Conservation (phyloP, 1,140 invertebrate species). For the Periplaneta americana region DNA sequence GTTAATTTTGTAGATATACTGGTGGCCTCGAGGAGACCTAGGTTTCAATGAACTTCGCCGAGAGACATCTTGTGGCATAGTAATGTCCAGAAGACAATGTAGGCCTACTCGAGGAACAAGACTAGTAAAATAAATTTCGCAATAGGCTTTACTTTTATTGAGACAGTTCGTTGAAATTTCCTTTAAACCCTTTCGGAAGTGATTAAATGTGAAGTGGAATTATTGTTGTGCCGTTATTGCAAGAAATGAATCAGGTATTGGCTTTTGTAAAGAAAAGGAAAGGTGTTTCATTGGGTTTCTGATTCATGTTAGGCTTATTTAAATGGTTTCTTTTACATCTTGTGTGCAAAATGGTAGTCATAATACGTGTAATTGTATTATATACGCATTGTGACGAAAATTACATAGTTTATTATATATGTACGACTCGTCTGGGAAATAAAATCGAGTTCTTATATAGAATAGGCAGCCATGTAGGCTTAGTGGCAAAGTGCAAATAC, state of each 20-base stretch:
- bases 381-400: not conserved
- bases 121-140: not conserved
- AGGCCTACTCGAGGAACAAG: slow-evolving; percentile 12
- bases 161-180: not conserved
- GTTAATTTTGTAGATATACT: slow-evolving; percentile 7
- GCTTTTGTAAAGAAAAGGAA: not conserved
- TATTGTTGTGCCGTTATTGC: not conserved
- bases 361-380: not conserved
- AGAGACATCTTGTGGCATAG: slow-evolving; percentile 29
- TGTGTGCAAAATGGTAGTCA: not conserved
- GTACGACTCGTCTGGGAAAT: not conserved
- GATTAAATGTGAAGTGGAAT: not conserved
- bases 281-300: not conserved
- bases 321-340: not conserved
- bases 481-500: not conserved
- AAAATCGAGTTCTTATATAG: not conserved
- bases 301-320: not conserved
- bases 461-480: not conserved
- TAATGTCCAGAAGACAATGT: slow-evolving; percentile 20
- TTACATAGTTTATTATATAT: not conserved
- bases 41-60: slow-evolving; percentile 26
- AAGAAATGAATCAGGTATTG: not conserved
- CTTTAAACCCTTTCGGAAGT: not conserved
- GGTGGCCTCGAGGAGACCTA: slow-evolving; percentile 11
- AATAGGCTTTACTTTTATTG: not conserved